Base-by-base conservation (phyloP, 2,888 invertebrate species). In the Byasa hedistus region DNA sequence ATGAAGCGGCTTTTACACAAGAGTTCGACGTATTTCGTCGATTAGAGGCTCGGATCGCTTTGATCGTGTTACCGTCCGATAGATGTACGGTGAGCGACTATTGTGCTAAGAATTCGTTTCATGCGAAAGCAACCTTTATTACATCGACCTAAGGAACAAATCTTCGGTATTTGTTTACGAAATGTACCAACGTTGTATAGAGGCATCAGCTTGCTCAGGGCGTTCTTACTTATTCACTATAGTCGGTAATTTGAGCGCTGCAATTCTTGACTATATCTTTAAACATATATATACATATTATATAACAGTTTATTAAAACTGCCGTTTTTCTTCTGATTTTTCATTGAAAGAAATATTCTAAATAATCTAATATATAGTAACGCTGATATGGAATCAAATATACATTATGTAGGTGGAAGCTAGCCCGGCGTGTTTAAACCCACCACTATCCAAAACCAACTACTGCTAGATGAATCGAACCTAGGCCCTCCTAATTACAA, bases 51-150 rank as follows among this genome's bases (percentile, higher is more conserved):
- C 64, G 73, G 68, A 78, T 75, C 77, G 74, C 84, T 85, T 85
- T 85, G 84, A 85, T 85, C 85, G 76, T 72, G 76, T 80, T 80
- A 78, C 76, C 77, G 80, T 74, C 78, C 78, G 72, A 76, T 75
- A 77, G 76, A 75, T 74, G 76, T 61, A 51, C 56, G 10, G 52
- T 32, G 59, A 23, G 57, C 39, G 52, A 68, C 61, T 67, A 63
- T 57, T 55, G 61, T 56, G n/a, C 10, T 59, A 27, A 44, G 55
- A 39, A 15, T 32, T 66, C n/a, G 22, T 39, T 22, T 36, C 17
- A 44, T 17, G 23, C 56, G 3, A 57, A 57, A 64, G 39, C 22
- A 24, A 10, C 2, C 44, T 52, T 48, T 67, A 60, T 23, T 0
- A 1, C 24, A 2, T 55, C 17, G 36, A 3, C 1, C 22, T 61